Evolutionary conservation across 2,113 vertebrate genomes (phyloP), one percentile per base, ranked within the genome.

Genomic region (Megaceryle maxima): DNA sequence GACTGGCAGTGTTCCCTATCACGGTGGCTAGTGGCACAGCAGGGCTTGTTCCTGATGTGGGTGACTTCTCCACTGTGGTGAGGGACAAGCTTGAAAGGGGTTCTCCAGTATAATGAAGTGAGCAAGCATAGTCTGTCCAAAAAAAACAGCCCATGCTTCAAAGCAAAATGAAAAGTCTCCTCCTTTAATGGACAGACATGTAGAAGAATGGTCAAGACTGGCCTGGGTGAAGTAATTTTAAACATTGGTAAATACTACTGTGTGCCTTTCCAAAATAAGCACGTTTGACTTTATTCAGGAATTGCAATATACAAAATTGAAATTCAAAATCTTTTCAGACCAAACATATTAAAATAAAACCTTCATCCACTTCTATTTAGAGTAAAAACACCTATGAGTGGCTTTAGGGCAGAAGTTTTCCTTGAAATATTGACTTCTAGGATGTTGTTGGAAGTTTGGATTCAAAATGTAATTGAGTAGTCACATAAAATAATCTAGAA

Each of bases 1-100:
- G 73, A 24, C 13, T 5, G 8, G 26, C 37, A 10, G 9, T 62
- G 29, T 7, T 78, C 41, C 56, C 41, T 28, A 20, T 11, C 51
- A 63, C 7, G n/a, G 13, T 0, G 0, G 33, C 35, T 78, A 41
- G 28, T 78, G 60, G 37, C 41, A 64, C 28, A 55, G 35, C 18
- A 1, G 3, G 6, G 3, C 39, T 94, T 1, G 2, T 2, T 6
- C 18, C 63, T 46, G 4, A 33, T 77, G 13, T 0, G 0, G 6
- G 33, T 63, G 46, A 41, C 56, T 63, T 83, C 51, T 64, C 16
- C 33, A 24, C n/a, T 25, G 9, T 31, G n/a, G 6, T 8, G 25
- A 50, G 14, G 24, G 4, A 14, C 33, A 60, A 26, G 11, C 8
- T 50, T 37, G 31, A 35, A 73, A 67, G 24, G 79, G 5, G 2